A percentile compares a stretch with the other conserved stretches of the same genome.
Conservation (phyloP, 23 tunicate genomes). For the Oikopleura albicans region DNA sequence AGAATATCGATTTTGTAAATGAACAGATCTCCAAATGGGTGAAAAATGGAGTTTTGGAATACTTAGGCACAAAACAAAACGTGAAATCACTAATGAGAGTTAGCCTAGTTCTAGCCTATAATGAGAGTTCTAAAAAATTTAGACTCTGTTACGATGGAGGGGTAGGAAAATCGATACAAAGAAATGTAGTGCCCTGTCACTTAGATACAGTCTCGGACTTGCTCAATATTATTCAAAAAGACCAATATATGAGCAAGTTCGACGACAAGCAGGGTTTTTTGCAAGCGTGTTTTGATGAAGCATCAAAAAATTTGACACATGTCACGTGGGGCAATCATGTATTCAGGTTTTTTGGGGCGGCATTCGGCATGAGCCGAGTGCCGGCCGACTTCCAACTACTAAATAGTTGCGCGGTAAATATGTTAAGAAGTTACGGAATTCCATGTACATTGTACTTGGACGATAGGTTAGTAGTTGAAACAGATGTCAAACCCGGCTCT, state of each 20-base stretch:
- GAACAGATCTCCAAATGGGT: not conserved
- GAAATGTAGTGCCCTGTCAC: not conserved
- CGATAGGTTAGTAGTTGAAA: not conserved
- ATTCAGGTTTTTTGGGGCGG: not conserved
- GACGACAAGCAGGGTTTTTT: not conserved
- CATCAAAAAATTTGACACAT: not conserved
- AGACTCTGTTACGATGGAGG: not conserved
- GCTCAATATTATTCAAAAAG: not conserved
- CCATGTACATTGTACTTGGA: not conserved
- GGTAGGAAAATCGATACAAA: not conserved
- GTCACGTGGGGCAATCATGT: not conserved
- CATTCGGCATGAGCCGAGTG: not conserved
- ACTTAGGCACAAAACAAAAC: not conserved
- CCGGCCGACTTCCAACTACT: not conserved
- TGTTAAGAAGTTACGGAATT: not conserved
- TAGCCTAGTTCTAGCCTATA: not conserved
- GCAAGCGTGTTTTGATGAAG: not conserved
- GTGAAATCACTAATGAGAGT: not conserved
- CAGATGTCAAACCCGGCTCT: not conserved
- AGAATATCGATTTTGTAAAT: not conserved
- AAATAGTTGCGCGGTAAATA: not conserved
- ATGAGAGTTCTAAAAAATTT: not conserved
- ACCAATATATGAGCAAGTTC: not conserved
- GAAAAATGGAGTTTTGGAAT: not conserved
- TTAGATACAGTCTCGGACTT: not conserved